Evolutionary conservation across 1,140 invertebrate species (phyloP), one percentile per base, ranked within the genome.

Genomic region (Cardiocondyla obscurior): DNA sequence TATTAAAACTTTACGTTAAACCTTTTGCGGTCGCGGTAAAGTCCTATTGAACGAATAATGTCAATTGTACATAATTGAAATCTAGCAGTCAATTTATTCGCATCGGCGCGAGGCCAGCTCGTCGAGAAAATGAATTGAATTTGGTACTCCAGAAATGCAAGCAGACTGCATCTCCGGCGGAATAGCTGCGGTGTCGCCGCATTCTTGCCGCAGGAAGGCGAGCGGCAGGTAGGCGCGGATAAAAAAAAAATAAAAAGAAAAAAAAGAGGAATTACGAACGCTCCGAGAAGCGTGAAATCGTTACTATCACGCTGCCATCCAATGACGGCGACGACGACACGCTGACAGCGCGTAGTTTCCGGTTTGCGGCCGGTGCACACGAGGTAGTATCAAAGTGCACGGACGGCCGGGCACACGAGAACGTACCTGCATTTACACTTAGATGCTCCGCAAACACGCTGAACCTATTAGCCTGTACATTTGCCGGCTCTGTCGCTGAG

Each of bases 391-490:
- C 72, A 74, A 55, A 82, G 44, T 65, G 44, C 67, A 67, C n/a
- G 22, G 12, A 39, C 58, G n/a, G 14, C 12, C 22, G 42, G 12
- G 28, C 28, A 36, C 49, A 36, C 19, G 60, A 76, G 60, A 36
- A 28, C 67, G 44, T 74, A 83, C 70, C 64, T 57, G 82, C 62
- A 74, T 83, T 89, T 76, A 81, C 64, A 73, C 84, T 86, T 49
- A 82, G 65, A 79, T 79, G 51, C 76, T 88, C 69, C 36, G 67
- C 82, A 86, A 87, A 87, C 87, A 87, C 60, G 74, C 88, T 83
- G 79, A 76, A 82, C 46, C 79, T 83, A 89, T 89, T 88, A 87
- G 82, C 57, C 57, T 73, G 58, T 82, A 79, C 77, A 86, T 84
- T 89, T 82, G 77, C 57, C 36, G n/a, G 62, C 16, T 44, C 28